Evolutionary conservation across 2,888 invertebrate species (phyloP), one percentile per base, ranked within the genome.

Genomic region (Cerceris rybyensis): DNA sequence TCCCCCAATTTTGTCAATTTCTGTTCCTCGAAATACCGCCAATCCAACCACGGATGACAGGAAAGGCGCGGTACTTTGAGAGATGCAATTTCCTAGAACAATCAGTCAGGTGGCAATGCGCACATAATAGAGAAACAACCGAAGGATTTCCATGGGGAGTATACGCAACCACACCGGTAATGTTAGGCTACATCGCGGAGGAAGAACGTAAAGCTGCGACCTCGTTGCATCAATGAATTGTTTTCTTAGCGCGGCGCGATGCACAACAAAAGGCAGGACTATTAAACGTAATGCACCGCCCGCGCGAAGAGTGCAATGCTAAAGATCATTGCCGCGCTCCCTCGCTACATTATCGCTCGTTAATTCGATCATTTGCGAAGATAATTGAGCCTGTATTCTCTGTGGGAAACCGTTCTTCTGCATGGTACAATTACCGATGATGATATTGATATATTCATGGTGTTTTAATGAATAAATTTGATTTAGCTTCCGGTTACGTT

Each of bases 181-280:
- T 70, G 46, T 46, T 58, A 75, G 54, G 4, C 28, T 50, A 63
- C 17, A 42, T 14, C 39, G 52, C 11, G 39, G 14, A 52, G 64
- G 70, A 75, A 70, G 59, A 70, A 75, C 70, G 55, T 75, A 55
- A 73, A 75, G 46, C 59, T 17, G 16, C 59, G 70, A 74, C 54
- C 74, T 74, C 46, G 58, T 74, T 75, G 70, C 64, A 64, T 70
- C 70, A 75, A 75, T 70, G 52, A 75, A 70, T 61, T 72, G 70
- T 75, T 75, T 28, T 70, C 70, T 59, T 43, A 65, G 14, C 43
- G 41, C 14, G 43, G 14, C 43, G 28, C 14, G 43, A 43, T 17
- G 43, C n/a, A 63, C 41, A 61, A 73, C 54, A 60, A 74, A 74
- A 64, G 54, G 61, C 16, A 8, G 17, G 58, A 57, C 41, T 49